Conservation (phyloP, 2,113 vertebrate genomes). For the Girardinichthys multiradiatus region DNA sequence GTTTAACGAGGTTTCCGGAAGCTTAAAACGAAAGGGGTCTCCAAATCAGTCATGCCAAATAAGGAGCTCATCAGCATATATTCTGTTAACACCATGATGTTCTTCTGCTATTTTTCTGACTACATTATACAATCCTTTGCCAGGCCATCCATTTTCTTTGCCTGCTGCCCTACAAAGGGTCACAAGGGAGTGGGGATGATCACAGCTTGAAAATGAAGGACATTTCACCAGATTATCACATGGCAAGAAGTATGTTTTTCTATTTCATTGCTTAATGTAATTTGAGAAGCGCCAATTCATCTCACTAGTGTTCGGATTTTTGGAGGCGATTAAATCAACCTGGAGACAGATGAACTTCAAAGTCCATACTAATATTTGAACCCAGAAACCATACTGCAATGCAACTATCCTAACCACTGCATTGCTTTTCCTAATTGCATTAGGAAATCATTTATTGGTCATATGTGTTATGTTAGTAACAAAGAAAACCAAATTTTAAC, state of each 20-base stretch:
- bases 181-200: not conserved
- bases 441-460: not conserved
- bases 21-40: conserved; percentile 37
- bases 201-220: not conserved
- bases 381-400: not conserved
- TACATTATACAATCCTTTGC: conserved; percentile 23
- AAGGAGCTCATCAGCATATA: conserved; percentile 24
- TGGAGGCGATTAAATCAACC: not conserved
- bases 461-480: not conserved
- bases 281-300: not conserved
- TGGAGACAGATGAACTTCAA: not conserved
- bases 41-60: conserved; percentile 26
- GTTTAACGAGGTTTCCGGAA: conserved; percentile 31
- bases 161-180: not conserved
- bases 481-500: no score
- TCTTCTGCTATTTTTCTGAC: conserved; percentile 11
- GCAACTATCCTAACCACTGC: not conserved
- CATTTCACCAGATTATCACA: not conserved
- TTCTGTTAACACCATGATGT: conserved; percentile 30
- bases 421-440: not conserved
- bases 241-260: not conserved
- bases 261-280: not conserved
- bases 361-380: not conserved
- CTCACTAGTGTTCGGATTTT: not conserved
- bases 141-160: not conserved